These are phyloP conservation scores for Metellina segmentata DNA, from an alignment of 2,888 invertebrate genomes.

Conservation along the genomic window DNA sequence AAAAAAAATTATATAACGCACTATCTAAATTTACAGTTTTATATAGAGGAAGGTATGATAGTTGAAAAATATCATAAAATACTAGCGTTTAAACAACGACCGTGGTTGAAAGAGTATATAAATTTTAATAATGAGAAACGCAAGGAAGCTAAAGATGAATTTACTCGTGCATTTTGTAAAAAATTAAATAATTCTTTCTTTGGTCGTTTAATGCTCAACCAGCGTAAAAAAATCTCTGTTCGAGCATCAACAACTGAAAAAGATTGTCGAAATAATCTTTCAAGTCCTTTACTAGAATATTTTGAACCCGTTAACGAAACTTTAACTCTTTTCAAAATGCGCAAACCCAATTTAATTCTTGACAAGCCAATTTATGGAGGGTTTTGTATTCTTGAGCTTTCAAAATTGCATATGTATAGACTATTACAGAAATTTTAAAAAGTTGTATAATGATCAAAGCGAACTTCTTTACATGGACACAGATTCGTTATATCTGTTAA, in stretches of 20 bases:
- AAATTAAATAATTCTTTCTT: slow-evolving; percentile 17
- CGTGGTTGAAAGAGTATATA: slow-evolving; percentile 1
- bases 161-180: not conserved
- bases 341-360: not conserved
- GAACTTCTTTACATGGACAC: not conserved
- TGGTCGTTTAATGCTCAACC: not conserved
- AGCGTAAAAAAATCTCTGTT: not conserved
- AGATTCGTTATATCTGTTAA: not conserved
- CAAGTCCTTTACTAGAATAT: not conserved
- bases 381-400: not conserved
- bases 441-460: not conserved
- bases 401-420: too few relatives aligned
- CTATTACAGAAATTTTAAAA: not conserved
- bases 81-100: not conserved
- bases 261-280: not conserved
- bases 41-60: not conserved
- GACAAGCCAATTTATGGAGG: slow-evolving; percentile 2
- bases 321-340: not conserved
- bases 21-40: slow-evolving; percentile 10
- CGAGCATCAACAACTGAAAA: not conserved
- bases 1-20: slow-evolving; percentile 17
- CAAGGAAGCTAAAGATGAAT: slow-evolving; percentile 14
- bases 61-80: slow-evolving; percentile 23
- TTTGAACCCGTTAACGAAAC: not conserved
- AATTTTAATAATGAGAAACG: slow-evolving; percentile 24